These are phyloP conservation scores for Galbula dea DNA, from an alignment of 2,113 vertebrate genomes.

Conservation along the genomic window DNA sequence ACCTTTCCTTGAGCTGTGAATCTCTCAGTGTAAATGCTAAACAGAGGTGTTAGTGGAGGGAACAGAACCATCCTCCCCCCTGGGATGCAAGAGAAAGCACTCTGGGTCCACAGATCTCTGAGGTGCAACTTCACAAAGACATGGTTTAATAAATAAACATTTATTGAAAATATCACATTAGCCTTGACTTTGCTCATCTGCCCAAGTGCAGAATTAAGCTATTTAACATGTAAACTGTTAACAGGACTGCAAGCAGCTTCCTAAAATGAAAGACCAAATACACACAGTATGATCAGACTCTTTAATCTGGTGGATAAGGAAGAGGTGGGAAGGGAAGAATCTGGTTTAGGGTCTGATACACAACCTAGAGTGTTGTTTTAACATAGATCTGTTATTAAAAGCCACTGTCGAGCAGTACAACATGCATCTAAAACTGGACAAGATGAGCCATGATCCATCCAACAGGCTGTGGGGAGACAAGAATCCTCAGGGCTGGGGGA, in stretches of 20 bases:
- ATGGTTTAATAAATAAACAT: slow-evolving; percentile 48
- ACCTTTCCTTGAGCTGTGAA: background rate
- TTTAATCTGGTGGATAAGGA: slow-evolving; percentile 69
- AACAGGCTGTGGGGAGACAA: slow-evolving; percentile 58
- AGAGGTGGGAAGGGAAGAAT: background rate
- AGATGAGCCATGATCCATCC: slow-evolving; percentile 44
- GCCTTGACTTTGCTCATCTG: slow-evolving; percentile 62
- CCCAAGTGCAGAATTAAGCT: slow-evolving; percentile 36
- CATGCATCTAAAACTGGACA: slow-evolving; percentile 66
- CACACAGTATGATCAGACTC: slow-evolving; percentile 55
- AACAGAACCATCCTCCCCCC: background rate
- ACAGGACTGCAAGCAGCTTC: slow-evolving; percentile 12
- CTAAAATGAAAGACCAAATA: slow-evolving; percentile 48
- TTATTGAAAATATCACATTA: slow-evolving; percentile 79
- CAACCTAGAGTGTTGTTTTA: slow-evolving; percentile 25
- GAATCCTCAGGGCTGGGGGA: slow-evolving; percentile 34
- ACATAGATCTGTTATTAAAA: slow-evolving; percentile 56
- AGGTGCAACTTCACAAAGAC: background rate
- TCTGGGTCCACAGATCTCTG: background rate
- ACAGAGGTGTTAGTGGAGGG: background rate
- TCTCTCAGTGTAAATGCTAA: background rate
- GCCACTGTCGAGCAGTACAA: slow-evolving; percentile 47
- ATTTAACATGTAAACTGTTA: background rate
- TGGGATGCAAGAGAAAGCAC: background rate
- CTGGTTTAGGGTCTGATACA: slow-evolving; percentile 39